Conservation (phyloP, 2,888 invertebrate genomes). For the Luperina nickerlii region DNA sequence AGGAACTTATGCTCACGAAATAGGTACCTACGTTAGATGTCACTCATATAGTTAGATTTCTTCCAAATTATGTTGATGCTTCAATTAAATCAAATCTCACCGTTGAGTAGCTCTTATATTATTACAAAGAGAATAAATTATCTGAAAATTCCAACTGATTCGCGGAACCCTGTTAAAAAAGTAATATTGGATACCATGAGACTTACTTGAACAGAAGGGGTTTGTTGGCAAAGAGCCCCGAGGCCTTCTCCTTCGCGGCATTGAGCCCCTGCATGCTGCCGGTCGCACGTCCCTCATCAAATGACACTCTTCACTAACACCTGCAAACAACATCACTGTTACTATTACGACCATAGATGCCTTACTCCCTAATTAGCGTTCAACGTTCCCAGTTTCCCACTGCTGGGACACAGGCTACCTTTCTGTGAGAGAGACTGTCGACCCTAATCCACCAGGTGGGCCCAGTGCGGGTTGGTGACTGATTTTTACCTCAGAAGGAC, state of each 20-base stretch:
- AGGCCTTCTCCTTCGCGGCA: slow-evolving; percentile 89
- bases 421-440: neutral
- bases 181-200: neutral
- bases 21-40: neutral
- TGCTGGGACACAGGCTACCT: too few relatives aligned
- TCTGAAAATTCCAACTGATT: neutral
- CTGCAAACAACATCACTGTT: slow-evolving; percentile 65
- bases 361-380: neutral
- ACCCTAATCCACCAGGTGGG: neutral
- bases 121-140: neutral
- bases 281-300: slow-evolving; percentile 83
- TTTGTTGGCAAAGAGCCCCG: slow-evolving; percentile 87
- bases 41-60: neutral
- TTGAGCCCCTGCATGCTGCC: slow-evolving; percentile 87
- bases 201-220: slow-evolving; percentile 88
- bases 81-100: neutral
- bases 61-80: neutral
- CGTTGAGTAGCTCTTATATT: neutral
- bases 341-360: neutral
- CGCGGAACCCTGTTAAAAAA: neutral
- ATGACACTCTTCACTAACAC: slow-evolving; percentile 78
- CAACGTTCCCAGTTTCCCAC: neutral
- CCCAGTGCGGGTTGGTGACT: neutral
- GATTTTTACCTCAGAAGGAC: neutral
- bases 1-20: neutral